Evolutionary conservation across 2,113 vertebrate species (phyloP), one percentile per base, ranked within the genome.

Genomic region (Morone chrysops): DNA sequence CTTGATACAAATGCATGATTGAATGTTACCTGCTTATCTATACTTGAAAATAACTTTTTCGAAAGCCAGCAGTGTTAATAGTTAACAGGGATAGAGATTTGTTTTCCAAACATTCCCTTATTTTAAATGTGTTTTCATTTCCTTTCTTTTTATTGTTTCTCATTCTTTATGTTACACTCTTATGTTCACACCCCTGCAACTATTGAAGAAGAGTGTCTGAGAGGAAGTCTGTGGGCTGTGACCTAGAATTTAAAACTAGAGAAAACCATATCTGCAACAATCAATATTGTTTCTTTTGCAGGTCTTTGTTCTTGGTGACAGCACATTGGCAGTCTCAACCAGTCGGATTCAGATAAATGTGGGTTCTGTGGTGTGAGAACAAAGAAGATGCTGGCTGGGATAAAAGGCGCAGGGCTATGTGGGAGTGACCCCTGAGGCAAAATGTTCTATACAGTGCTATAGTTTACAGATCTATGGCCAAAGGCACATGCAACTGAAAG

Each of bases 351-450:
- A 84, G 77, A 87, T 87, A 80, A 83, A 90, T 73, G 63, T 76
- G 57, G 80, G 53, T 71, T 87, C 69, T 48, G 3, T 62, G 54
- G 48, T 74, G 14, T 78, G 59, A 85, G 61, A 86, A 87, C 75
- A 82, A 81, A 84, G 68, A 82, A 43, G 67, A 66, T 51, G 54
- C 59, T 70, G 66, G 53, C 36, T 68, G 63, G 36, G 70, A 90
- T 76, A 65, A 67, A 84, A 81, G 70, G 53, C 40, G 50, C 9
- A 41, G 14, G 51, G 65, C 75, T 63, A 77, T 80, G 90, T 89
- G 87, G 89, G 90, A 80, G 85, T 82, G 87, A 89, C 77, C 82
- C 89, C 82, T 62, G 38, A 81, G 81, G 90, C 80, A 50, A 43
- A 75, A n/a, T 78, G 63, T 54, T 68, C 57, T 45, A 47, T 41